Conservation (phyloP, 2,113 vertebrate genomes). For the Hirundichthys speculiger region DNA sequence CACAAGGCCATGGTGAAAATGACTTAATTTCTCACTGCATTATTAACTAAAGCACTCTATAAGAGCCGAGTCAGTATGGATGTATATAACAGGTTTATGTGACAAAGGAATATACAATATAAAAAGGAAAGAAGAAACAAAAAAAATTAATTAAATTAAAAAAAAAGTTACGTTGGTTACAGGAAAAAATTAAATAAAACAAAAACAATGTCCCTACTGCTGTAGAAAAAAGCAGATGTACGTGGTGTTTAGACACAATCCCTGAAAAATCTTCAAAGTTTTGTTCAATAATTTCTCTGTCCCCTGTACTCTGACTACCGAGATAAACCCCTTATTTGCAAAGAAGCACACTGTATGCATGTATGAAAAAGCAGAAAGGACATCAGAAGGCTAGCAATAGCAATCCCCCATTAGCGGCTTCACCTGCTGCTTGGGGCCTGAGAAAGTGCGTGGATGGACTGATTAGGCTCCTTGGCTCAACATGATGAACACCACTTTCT, state of each 20-base stretch:
- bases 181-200: neutral
- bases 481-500: slow-evolving; percentile 67
- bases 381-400: slow-evolving; percentile 55
- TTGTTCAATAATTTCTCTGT: neutral
- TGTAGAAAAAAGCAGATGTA: neutral
- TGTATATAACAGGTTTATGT: slow-evolving; percentile 37
- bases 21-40: slow-evolving; percentile 72
- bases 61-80: slow-evolving; percentile 49
- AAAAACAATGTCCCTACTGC: neutral
- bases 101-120: slow-evolving; percentile 3
- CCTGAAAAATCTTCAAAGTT: neutral
- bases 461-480: slow-evolving; percentile 73
- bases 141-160: neutral
- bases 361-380: slow-evolving; percentile 42
- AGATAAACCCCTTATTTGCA: too few species aligned
- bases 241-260: slow-evolving; percentile 1
- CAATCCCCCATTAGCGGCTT: slow-evolving; percentile 71
- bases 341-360: neutral
- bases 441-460: slow-evolving; percentile 71
- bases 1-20: slow-evolving; percentile 74
- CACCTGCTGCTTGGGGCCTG: slow-evolving; percentile 64
- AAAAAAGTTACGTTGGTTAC: too few species aligned
- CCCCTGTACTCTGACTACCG: neutral
- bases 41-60: slow-evolving; percentile 61
- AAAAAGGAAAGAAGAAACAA: neutral